Base-by-base conservation (phyloP, 23 tunicate species). In the Aplidium turbinatum region DNA sequence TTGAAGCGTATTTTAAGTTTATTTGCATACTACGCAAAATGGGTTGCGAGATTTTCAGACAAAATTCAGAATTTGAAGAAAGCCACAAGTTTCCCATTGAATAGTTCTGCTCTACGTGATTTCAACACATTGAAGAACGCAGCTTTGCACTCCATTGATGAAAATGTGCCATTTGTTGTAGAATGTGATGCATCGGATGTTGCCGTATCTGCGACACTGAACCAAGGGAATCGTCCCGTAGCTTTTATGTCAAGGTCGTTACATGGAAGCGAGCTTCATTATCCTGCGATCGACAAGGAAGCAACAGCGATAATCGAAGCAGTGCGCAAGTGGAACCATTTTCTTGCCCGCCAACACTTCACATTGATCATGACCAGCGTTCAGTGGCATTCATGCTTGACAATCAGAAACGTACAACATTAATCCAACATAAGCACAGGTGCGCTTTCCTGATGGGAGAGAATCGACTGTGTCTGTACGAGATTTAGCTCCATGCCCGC, bases 141-240 rank as follows among this genome's bases (percentile, higher is more conserved):
- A 4, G 19, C 54, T 38, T 31, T 75, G 6, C 27, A 22, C 2
- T n/a, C 74, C 4, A 72, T 72, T 18, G 78, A 72, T 57, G 72
- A 72, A 54, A 33, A 29, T 13, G 26, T 57, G 26, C 78, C 78
- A 7, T 72, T 72, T 26, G 35, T 55, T 7, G 78, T 72, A 7
- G 78, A 72, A 57, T 25, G 70, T 54, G 78, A 72, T 34, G 78
- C 78, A 55, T 72, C 78, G n/a, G 78, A 72, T 52, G 68, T 72
- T 5, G 74, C 62, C 23, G 62, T 68, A 4, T 68, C 74, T 4
- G 74, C 74, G 3, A 68, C 74, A 11, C 22, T 68, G 6, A 68
- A 68, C 24, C 74, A 68, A 68, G 25, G 27, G 18, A 61, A 25
- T 38, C 25, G 80, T 3, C 80, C 80, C 18, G 80, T 75, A n/a